These are phyloP conservation scores for Napeogenes sylphis DNA, from an alignment of 2,888 invertebrate species.

Conservation along the genomic window DNA sequence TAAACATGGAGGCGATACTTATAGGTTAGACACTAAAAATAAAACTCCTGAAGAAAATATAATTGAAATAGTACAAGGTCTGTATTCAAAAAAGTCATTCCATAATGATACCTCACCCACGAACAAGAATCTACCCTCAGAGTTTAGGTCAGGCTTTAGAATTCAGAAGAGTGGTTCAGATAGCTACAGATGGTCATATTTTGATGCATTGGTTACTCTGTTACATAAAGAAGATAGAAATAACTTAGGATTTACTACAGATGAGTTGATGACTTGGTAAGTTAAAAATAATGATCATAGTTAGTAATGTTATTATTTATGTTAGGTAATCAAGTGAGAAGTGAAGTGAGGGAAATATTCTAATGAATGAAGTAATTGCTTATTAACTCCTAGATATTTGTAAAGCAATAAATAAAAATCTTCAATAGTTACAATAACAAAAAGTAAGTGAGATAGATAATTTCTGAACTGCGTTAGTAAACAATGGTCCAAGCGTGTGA, in stretches of 20 bases:
- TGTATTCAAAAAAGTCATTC: conserved; percentile 70
- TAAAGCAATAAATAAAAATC: too few relatives aligned
- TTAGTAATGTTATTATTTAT: too few relatives aligned
- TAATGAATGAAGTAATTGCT: too few relatives aligned
- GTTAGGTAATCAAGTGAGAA: too few relatives aligned
- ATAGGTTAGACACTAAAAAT: conserved; percentile 78
- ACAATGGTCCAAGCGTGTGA: too few relatives aligned
- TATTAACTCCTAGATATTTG: too few relatives aligned
- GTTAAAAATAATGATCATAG: conserved; percentile 19
- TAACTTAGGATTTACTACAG: conserved; percentile 84
- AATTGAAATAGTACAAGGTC: conserved; percentile 79
- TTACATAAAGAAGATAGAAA: conserved; percentile 80
- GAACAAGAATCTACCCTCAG: conserved; percentile 53
- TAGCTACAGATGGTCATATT: conserved; percentile 88
- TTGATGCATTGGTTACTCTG: conserved; percentile 92
- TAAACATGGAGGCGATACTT: conserved; percentile 80
- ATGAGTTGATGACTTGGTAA: conserved; percentile 83
- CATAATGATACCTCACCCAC: conserved; percentile 66
- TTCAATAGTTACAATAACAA: too few relatives aligned
- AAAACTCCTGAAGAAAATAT: conserved; percentile 80
- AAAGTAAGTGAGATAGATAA: too few relatives aligned
- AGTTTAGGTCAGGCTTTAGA: conserved; percentile 77
- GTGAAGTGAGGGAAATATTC: too few relatives aligned
- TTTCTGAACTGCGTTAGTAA: too few relatives aligned
- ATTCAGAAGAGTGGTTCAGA: conserved; percentile 83